phyloP scores from a whole-genome alignment of 2,888 invertebrate species.

The Ophion slaviceki region DNA sequence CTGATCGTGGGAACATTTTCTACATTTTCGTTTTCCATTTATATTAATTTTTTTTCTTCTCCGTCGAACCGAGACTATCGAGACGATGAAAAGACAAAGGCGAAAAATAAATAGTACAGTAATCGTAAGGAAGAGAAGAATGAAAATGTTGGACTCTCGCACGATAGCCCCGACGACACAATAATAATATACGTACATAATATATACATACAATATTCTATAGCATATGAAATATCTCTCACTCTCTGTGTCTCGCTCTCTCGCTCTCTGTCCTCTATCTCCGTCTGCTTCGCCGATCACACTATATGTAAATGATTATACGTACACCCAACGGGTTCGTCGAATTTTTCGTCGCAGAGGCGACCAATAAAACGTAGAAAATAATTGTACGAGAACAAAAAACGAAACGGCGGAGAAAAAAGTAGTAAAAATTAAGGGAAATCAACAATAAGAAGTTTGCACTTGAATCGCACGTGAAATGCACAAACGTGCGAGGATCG shows the following conservation, averaged over 20 bases:
- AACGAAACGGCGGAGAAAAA: not conserved
- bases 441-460: constrained; percentile 51
- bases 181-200: constrained; percentile 57
- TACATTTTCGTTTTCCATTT: constrained; percentile 22
- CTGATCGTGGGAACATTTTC: constrained; percentile 45
- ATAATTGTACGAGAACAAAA: no score
- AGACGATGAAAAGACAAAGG: constrained; percentile 20
- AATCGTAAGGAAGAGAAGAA: constrained; percentile 14
- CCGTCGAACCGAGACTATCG: constrained; percentile 32
- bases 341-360: constrained; percentile 27
- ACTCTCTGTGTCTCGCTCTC: constrained; percentile 42
- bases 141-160: constrained; percentile 48
- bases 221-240: constrained; percentile 26
- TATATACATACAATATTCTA: constrained; percentile 38
- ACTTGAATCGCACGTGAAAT: constrained; percentile 35
- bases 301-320: constrained; percentile 24
- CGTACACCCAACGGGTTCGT: constrained; percentile 28
- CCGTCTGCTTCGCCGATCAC: constrained; percentile 53
- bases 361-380: constrained; percentile 22
- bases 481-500: constrained; percentile 37
- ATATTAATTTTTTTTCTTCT: constrained; percentile 19
- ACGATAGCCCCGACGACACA: constrained; percentile 40
- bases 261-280: constrained; percentile 41
- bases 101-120: constrained; percentile 26
- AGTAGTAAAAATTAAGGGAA: constrained; percentile 30